Evolutionary conservation across 2,888 invertebrate species (phyloP).

Genomic region (Tetropium fuscum): DNA sequence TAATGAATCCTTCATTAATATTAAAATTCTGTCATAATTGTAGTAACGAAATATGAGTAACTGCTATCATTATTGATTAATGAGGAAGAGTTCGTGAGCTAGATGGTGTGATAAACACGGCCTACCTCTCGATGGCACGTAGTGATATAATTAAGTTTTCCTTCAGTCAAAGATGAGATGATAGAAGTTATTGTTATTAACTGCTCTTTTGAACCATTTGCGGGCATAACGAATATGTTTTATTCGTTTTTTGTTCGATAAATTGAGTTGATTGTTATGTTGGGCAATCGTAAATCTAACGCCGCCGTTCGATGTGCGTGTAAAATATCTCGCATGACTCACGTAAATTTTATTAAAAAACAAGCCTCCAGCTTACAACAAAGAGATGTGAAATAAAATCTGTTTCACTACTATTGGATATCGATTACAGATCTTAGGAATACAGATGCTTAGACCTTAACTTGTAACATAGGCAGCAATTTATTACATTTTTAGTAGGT

Average conservation of each 20-base stretch:
- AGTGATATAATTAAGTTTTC: slow-evolving; percentile 14
- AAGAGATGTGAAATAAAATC: too few relatives aligned
- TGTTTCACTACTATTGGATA: too few relatives aligned
- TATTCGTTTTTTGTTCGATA: slow-evolving; percentile 5
- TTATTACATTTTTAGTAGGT: too few relatives aligned
- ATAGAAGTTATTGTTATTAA: slow-evolving; percentile 21
- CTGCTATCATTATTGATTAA: slow-evolving; percentile 38
- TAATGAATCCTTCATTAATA: slow-evolving; percentile 39
- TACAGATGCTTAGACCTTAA: too few relatives aligned
- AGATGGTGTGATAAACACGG: slow-evolving; percentile 18
- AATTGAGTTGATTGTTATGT: not conserved
- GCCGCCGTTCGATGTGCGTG: not conserved
- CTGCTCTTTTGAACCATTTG: slow-evolving; percentile 11
- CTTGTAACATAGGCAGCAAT: too few relatives aligned
- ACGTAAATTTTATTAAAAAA: too few relatives aligned
- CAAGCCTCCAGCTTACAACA: too few relatives aligned
- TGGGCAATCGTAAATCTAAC: slow-evolving; percentile 1
- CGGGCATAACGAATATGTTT: slow-evolving; percentile 8
- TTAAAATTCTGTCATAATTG: slow-evolving; percentile 39
- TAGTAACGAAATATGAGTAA: slow-evolving; percentile 38
- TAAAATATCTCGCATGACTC: too few relatives aligned
- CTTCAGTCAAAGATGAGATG: slow-evolving; percentile 7
- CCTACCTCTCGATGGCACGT: slow-evolving; percentile 6
- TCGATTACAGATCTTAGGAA: too few relatives aligned
- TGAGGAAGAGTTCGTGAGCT: slow-evolving; percentile 36